Percentiles rank a stretch among this genome's conserved stretches.
Conservation (phyloP, 1,140 invertebrate species). For the roundworm (Caenorhabditis elegans) region WBcel235 BX284603.4:8222001-8222500, state of each 20-base stretch:
- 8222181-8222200: neutral
- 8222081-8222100: no score
- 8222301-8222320: neutral
- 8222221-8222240: neutral
- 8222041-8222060: no score
- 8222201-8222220: neutral
- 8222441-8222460: neutral
- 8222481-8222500: neutral
- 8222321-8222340: neutral
- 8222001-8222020: no score
- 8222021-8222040: no score
- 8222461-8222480: neutral
- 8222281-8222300: conserved; percentile 1
- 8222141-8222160: no score
- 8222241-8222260: neutral
- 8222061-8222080: no score
- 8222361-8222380: neutral
- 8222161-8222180: neutral
- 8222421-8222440: neutral
- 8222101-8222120: no score
- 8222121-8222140: no score
- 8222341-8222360: neutral
- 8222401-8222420: neutral
- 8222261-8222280: conserved; percentile 7
- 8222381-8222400: neutral